Conservation (phyloP, 2,797 vertebrate species). For the Trichosurus vulpecula region DNA sequence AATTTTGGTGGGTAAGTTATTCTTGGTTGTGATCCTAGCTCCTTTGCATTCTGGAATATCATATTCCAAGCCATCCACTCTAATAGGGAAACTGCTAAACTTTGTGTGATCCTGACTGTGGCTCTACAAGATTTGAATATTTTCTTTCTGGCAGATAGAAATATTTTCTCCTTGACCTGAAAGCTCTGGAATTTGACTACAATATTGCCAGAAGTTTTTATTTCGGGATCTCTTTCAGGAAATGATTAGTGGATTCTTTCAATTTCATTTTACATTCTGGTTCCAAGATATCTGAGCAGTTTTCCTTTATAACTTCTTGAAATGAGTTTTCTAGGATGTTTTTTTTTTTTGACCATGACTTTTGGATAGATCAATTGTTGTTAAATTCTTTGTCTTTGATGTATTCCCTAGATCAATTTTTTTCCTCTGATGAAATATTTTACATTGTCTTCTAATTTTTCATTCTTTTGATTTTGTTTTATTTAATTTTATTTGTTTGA, state of each 20-base stretch:
- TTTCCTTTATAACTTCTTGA: background rate
- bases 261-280: background rate
- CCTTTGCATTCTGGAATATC: background rate
- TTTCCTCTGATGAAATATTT: background rate
- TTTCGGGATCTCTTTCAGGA: background rate
- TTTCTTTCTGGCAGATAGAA: background rate
- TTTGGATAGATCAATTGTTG: background rate
- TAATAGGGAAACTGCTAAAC: background rate
- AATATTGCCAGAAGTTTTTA: background rate
- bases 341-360: background rate
- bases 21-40: background rate
- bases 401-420: background rate
- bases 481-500: too few relatives aligned
- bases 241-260: background rate
- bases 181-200: background rate
- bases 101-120: background rate
- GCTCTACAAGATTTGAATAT: background rate
- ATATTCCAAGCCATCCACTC: background rate
- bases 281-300: background rate
- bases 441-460: background rate
- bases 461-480: background rate
- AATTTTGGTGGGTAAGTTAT: background rate
- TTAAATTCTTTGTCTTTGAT: background rate
- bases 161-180: background rate
- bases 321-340: background rate